These are phyloP conservation scores for Corvus hawaiiensis DNA, from an alignment of 2,113 vertebrate genomes.

Conservation along the genomic window DNA sequence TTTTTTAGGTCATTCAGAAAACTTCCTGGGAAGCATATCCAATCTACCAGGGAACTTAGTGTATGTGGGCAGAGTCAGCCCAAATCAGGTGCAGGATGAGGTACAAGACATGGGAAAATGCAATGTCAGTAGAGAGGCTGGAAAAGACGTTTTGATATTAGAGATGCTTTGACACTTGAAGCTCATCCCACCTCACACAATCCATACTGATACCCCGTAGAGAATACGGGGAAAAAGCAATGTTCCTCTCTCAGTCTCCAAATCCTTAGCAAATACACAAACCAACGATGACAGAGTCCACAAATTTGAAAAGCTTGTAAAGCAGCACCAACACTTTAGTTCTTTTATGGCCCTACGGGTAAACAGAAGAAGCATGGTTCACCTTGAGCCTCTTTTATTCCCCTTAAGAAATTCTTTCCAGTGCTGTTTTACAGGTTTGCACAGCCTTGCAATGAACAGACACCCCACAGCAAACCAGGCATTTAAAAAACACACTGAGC, in stretches of 20 bases:
- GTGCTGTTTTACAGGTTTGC: slow-evolving; percentile 36
- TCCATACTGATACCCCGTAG: neutral
- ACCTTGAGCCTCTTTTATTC: slow-evolving; percentile 8
- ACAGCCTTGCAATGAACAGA: neutral
- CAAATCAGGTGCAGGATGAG: neutral
- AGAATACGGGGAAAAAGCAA: neutral
- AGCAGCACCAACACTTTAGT: neutral
- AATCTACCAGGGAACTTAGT: neutral
- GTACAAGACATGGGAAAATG: neutral
- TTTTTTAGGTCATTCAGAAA: neutral
- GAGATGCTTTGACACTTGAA: neutral
- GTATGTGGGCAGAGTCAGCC: neutral
- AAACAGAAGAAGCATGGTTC: neutral
- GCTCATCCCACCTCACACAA: neutral
- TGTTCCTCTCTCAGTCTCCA: neutral
- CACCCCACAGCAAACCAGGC: neutral
- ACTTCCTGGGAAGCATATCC: neutral
- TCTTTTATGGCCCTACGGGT: neutral
- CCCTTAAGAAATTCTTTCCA: slow-evolving; percentile 54
- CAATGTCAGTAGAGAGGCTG: neutral
- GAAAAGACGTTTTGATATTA: neutral
- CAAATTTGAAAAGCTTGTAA: neutral
- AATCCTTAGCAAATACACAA: neutral
- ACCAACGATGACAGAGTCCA: neutral
- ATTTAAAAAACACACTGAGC: slow-evolving; percentile 19